Percentiles rank a stretch among this genome's conserved stretches.
phyloP scores from a whole-genome alignment of 1,140 invertebrate species.

The Trinorchestia longiramus region DNA sequence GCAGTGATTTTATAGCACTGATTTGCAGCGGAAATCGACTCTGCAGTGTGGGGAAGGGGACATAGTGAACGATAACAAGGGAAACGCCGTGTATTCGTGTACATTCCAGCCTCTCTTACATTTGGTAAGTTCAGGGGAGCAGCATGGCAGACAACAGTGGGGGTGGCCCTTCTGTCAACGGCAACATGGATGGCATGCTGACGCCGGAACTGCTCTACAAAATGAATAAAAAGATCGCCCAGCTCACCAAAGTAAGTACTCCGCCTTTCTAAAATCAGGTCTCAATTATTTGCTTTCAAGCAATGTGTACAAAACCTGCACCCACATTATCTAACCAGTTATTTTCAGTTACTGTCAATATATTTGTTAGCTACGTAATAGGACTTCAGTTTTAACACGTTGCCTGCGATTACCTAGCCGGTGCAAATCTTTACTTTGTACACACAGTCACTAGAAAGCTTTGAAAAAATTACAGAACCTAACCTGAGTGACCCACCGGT shows the following conservation, averaged over 20 bases:
- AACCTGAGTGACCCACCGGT: no score
- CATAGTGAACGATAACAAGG: neutral
- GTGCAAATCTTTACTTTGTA: no score
- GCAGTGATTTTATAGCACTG: no score
- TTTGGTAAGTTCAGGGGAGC: neutral
- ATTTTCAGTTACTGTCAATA: neutral
- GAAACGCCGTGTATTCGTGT: neutral
- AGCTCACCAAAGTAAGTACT: slow-evolving; percentile 59
- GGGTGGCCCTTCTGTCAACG: slow-evolving; percentile 60
- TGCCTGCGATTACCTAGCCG: no score
- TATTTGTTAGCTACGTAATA: no score
- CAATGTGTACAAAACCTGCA: neutral
- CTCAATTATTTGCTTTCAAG: neutral
- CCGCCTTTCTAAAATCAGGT: neutral
- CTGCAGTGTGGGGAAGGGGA: neutral
- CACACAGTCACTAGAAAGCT: no score
- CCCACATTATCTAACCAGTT: neutral
- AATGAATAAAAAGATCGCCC: slow-evolving; percentile 63
- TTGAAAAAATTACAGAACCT: no score
- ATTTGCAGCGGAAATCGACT: no score
- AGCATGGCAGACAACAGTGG: slow-evolving; percentile 1
- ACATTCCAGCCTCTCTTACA: neutral
- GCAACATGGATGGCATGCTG: slow-evolving; percentile 62
- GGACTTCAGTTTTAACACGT: no score
- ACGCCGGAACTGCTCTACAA: slow-evolving; percentile 63